phyloP scores from a whole-genome alignment of 2,888 invertebrate genomes.

The Falcaria lacertinaria region DNA sequence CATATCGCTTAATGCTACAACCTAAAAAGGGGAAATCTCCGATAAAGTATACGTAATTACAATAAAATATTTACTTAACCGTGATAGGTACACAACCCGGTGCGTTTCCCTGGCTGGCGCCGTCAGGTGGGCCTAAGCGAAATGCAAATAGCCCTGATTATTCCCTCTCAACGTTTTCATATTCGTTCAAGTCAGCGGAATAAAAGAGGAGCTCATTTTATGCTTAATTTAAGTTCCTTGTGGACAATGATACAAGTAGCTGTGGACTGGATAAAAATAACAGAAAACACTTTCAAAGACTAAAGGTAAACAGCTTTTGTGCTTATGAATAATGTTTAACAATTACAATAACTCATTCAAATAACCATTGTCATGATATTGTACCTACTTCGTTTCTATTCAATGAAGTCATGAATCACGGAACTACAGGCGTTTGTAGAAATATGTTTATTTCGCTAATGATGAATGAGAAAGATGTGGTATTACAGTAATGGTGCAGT shows the following conservation, averaged over 20 bases:
- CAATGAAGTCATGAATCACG: neutral
- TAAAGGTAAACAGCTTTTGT: neutral
- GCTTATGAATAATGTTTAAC: conserved; percentile 1
- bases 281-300: conserved; percentile 1
- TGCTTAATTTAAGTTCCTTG: conserved; percentile 37
- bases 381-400: neutral
- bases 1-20: neutral
- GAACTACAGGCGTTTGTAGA: neutral
- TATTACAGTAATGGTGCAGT: no score
- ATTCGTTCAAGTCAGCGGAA: conserved; percentile 51
- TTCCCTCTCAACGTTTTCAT: conserved; percentile 51
- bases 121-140: conserved; percentile 59
- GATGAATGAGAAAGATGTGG: no score
- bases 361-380: conserved; percentile 2
- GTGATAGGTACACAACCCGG: conserved; percentile 26
- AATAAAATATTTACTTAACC: conserved; percentile 28
- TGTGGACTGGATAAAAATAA: conserved; percentile 6
- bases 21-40: conserved; percentile 9
- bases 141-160: conserved; percentile 62
- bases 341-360: neutral
- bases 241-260: conserved; percentile 17
- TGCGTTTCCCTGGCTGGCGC: conserved; percentile 25
- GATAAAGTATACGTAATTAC: conserved; percentile 22
- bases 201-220: conserved; percentile 42
- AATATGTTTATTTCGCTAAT: neutral